Conservation (phyloP, 2,113 vertebrate genomes). For the Balaenoptera acutorostrata region DNA sequence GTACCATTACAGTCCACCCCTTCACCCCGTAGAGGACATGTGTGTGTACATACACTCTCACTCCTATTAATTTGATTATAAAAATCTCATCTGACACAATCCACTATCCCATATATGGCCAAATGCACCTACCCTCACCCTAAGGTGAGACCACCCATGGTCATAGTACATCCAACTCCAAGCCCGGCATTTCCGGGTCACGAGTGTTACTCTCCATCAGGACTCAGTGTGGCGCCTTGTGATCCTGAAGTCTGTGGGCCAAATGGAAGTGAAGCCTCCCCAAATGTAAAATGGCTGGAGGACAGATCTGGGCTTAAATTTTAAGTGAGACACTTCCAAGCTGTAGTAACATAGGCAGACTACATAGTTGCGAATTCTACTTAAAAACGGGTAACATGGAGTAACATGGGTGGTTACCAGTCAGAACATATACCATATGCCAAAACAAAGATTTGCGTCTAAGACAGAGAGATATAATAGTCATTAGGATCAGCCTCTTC, state of each 20-base stretch:
- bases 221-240: accelerated
- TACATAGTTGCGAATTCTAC: background rate
- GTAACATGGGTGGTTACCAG: no score
- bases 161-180: background rate
- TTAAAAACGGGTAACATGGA: background rate
- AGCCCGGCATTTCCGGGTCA: background rate
- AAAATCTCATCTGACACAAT: background rate
- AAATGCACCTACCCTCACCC: background rate
- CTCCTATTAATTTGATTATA: no score
- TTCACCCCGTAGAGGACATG: accelerated
- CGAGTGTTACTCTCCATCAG: background rate
- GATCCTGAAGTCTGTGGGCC: background rate
- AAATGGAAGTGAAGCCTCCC: background rate
- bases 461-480: background rate
- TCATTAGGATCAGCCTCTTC: background rate
- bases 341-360: background rate
- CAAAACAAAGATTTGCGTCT: background rate
- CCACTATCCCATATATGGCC: background rate
- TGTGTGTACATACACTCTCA: accelerated
- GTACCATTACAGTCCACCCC: background rate
- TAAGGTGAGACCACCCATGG: background rate
- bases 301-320: background rate
- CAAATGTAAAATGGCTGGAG: background rate
- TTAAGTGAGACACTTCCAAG: background rate
- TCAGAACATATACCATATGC: accelerated